Conservation (phyloP, 2,113 vertebrate genomes). For the Sinosuthora webbiana region DNA sequence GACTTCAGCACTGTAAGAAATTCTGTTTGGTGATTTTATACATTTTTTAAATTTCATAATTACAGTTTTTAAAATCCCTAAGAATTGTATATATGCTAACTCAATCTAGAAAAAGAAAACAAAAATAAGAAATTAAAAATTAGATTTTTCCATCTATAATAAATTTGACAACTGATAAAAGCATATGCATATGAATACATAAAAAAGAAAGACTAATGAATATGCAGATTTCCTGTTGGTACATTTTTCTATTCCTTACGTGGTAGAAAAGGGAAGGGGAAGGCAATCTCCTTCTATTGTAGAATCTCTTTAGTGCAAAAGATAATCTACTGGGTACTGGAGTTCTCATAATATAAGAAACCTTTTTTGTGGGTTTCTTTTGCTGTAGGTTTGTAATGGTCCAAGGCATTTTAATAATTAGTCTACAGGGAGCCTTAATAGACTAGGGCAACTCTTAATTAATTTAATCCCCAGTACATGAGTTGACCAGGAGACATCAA, state of each 20-base stretch:
- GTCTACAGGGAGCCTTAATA: constrained; percentile 76
- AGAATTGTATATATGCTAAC: neutral
- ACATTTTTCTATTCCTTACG: neutral
- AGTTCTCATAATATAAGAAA: constrained; percentile 68
- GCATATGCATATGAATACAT: neutral
- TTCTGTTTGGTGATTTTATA: neutral
- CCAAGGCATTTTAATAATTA: constrained; percentile 78
- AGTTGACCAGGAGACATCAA: constrained; percentile 79
- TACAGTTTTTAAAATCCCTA: neutral
- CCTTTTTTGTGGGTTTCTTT: constrained; percentile 67
- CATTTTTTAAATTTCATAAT: neutral
- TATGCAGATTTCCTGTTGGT: neutral
- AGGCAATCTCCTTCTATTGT: constrained; percentile 51
- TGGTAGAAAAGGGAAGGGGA: constrained; percentile 36
- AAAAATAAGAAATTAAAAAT: neutral
- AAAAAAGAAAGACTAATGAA: neutral
- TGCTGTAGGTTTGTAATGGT: constrained; percentile 72
- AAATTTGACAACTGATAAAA: neutral
- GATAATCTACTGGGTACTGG: constrained; percentile 61
- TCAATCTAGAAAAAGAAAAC: neutral
- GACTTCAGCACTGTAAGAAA: neutral
- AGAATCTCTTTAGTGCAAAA: constrained; percentile 48
- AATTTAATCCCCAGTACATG: constrained; percentile 75
- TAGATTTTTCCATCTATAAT: neutral
- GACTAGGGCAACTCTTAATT: constrained; percentile 78